Conservation (phyloP, 2,797 vertebrate species). For the Melanotaenia parkinsoni region DNA sequence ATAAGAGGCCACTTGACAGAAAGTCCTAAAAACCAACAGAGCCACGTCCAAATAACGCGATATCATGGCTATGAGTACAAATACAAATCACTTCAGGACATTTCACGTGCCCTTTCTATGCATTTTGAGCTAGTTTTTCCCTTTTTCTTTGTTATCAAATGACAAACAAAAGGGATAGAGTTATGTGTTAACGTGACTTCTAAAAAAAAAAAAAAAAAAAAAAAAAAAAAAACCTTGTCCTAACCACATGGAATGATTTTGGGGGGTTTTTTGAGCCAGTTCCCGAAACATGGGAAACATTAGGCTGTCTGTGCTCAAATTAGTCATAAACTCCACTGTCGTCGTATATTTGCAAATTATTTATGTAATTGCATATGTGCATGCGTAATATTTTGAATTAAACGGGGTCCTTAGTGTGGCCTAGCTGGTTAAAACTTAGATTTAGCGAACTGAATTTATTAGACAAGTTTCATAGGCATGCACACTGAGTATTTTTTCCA, state of each 20-base stretch:
- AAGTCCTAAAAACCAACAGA: constrained; percentile 42
- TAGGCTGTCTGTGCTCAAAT: neutral
- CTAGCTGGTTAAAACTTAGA: neutral
- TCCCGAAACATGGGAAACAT: neutral
- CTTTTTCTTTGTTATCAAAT: no score
- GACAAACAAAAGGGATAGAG: no score
- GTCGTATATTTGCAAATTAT: neutral
- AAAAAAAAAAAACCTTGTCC: no score
- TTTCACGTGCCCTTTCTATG: no score
- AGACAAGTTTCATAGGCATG: neutral
- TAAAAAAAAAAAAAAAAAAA: no score
- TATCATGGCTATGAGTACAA: neutral
- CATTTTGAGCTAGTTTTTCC: no score
- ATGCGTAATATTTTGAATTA: neutral
- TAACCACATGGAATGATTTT: neutral
- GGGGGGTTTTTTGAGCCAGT: neutral
- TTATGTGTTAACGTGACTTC: no score
- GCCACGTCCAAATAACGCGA: neutral
- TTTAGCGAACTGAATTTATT: neutral
- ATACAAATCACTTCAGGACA: no score
- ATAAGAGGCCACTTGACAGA: constrained; percentile 67
- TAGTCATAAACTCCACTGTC: neutral
- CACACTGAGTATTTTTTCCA: neutral
- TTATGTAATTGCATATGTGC: neutral
- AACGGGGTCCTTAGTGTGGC: neutral